Conservation (phyloP, 1,140 invertebrate genomes). For the Papilio polyxenes region DNA sequence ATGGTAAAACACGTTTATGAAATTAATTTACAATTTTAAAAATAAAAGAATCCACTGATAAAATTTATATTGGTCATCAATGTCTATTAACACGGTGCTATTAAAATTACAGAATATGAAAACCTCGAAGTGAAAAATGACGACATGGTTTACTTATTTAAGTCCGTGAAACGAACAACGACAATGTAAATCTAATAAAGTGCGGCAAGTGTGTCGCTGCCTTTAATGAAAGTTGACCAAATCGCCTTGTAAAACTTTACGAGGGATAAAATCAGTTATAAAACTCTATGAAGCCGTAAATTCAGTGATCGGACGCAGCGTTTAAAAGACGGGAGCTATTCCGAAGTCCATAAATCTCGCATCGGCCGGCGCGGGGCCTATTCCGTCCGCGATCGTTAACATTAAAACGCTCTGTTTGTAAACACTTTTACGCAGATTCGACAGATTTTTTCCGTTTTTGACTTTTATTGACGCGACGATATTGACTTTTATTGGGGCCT, state of each 20-base stretch:
- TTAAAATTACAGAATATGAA: too few species aligned
- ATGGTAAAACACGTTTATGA: neutral
- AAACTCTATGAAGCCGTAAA: slow-evolving; percentile 73
- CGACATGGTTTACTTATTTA: neutral
- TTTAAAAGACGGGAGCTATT: slow-evolving; percentile 70
- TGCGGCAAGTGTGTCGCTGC: slow-evolving; percentile 37
- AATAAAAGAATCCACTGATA: too few species aligned
- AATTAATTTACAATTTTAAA: too few species aligned
- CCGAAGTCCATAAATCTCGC: slow-evolving; percentile 70
- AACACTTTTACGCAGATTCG: slow-evolving; percentile 58
- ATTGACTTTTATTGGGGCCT: slow-evolving; percentile 49
- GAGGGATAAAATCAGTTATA: slow-evolving; percentile 77
- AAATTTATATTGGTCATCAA: too few species aligned
- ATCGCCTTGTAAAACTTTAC: slow-evolving; percentile 71
- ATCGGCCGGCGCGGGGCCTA: slow-evolving; percentile 59
- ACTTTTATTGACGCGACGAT: slow-evolving; percentile 54
- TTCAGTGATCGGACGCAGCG: slow-evolving; percentile 56
- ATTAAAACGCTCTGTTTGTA: slow-evolving; percentile 64
- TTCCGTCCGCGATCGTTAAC: slow-evolving; percentile 63
- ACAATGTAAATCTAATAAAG: neutral
- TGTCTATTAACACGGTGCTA: too few species aligned
- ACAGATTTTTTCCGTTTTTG: slow-evolving; percentile 54
- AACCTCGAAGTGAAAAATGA: neutral
- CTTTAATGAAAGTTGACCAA: slow-evolving; percentile 66
- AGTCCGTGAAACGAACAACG: neutral